Base-by-base conservation (phyloP, 2,797 vertebrate species). In the Mus spretus region DNA sequence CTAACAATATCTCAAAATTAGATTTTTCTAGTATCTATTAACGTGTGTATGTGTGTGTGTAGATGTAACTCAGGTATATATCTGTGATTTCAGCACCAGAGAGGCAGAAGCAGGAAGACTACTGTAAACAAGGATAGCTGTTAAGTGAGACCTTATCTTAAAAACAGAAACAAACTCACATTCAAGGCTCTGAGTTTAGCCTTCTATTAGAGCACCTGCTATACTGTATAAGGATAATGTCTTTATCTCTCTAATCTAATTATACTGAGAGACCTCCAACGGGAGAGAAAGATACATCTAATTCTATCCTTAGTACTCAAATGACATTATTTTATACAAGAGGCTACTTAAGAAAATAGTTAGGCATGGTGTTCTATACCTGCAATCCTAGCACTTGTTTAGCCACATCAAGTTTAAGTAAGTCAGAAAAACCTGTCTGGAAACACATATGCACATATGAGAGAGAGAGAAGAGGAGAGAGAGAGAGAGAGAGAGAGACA, bases 1-100 rank as follows among this genome's bases (percentile, higher is more conserved):
- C 89, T 96, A 81, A 84, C 57, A 79, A 63, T 28, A 90, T n/a
- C 50, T 81, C 63, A 92, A 89, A 93, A 37, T 92, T 79, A 93
- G 10, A 87, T 92, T 78, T 75, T 90, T 37, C 65, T 94, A 94
- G 84, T 95, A 94, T 77, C 67, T 61, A 81, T 82, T 94, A 95
- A 90, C 50, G 55, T 17, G 55, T 20, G 19, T 20, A 20, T 59
- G 67, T 19, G 17, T 34, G 28, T n/a, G 34, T n/a, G 67, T n/a
- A 70, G 37, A 63, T 44, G n/a, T 84, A 84, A 63, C 81, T 83
- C 26, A 34, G 40, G 44, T 47, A 3, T 10, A 50, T 24, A 85
- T 6, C 28, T 85, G 61, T 85, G 61, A 67, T 50, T 31, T 67
- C 40, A 85, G 67, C 34, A 72, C 67, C 14, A 63, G 28, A 47